A percentile compares a stretch with the other conserved stretches of the same genome.
Conservation (phyloP, 1,140 invertebrate genomes). For the Drosophila bocqueti region DNA sequence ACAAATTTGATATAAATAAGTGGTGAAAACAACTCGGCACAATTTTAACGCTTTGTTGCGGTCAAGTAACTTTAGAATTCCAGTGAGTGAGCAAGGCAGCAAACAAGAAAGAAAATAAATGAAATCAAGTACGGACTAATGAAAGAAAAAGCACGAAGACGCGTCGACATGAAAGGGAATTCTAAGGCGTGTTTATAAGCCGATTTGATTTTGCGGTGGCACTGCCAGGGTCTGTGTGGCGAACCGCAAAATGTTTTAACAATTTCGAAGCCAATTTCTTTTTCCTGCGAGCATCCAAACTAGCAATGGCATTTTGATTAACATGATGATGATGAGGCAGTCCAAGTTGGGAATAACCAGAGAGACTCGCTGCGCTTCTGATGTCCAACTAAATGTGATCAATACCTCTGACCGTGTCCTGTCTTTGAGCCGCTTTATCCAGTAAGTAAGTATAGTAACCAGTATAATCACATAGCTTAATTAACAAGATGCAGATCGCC, state of each 20-base stretch:
- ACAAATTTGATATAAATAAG: conserved; percentile 55
- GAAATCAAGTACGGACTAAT: conserved; percentile 65
- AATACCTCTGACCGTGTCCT: conserved; percentile 10
- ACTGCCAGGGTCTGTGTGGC: conserved; percentile 1
- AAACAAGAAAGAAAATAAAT: conserved; percentile 35
- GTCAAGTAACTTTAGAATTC: conserved; percentile 71
- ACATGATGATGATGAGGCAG: conserved; percentile 26
- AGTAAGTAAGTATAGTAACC: neutral
- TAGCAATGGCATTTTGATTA: conserved; percentile 67
- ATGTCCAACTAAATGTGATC: conserved; percentile 5
- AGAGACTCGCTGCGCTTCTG: conserved; percentile 11
- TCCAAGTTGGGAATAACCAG: conserved; percentile 10
- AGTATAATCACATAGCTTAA: no score
- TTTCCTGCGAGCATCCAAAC: conserved; percentile 20
- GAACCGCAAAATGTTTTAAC: conserved; percentile 70
- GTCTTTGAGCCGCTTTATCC: conserved; percentile 2
- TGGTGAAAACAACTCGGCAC: conserved; percentile 63
- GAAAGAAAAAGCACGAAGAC: conserved; percentile 68
- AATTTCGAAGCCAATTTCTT: conserved; percentile 63
- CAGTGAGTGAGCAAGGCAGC: conserved; percentile 28
- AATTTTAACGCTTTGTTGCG: conserved; percentile 73
- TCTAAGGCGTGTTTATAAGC: conserved; percentile 61
- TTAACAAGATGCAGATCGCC: neutral
- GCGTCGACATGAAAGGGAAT: conserved; percentile 65
- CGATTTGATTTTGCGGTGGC: conserved; percentile 58